Percentiles rank a stretch among this genome's conserved stretches.
phyloP scores from a whole-genome alignment of 2,797 vertebrate species.

The Nannoperca obscura region DNA sequence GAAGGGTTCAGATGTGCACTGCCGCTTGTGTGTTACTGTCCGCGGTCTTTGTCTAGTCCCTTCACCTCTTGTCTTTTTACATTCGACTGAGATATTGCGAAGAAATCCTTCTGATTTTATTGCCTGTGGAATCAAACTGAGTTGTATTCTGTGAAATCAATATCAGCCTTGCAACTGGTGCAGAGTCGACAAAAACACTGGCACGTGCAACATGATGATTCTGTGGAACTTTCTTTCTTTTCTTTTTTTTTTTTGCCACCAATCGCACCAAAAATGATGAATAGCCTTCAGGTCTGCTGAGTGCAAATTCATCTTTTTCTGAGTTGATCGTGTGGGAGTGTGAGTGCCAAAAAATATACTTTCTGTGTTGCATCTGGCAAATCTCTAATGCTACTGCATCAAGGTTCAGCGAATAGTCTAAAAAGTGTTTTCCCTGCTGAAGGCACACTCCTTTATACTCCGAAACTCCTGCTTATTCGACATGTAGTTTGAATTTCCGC shows the following conservation, averaged over 20 bases:
- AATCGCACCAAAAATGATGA: conserved; percentile 34
- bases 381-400: conserved; percentile 34
- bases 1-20: conserved; percentile 31
- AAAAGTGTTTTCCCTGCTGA: conserved; percentile 26
- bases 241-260: conserved; percentile 20
- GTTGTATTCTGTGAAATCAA: conserved; percentile 15
- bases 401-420: background rate
- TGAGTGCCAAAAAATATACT: conserved; percentile 51
- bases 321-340: conserved; percentile 38
- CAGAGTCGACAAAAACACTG: conserved; percentile 20
- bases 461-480: background rate
- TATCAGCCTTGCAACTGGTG: conserved; percentile 4
- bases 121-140: conserved; percentile 31
- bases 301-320: conserved; percentile 39
- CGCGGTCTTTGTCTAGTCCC: conserved; percentile 7
- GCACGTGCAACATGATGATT: conserved; percentile 5
- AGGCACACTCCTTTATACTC: background rate
- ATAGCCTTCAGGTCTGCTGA: conserved; percentile 33
- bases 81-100: background rate
- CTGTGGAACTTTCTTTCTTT: background rate
- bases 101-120: conserved; percentile 8
- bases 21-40: conserved; percentile 42
- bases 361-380: conserved; percentile 25
- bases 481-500: conserved; percentile 7
- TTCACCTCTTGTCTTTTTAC: background rate